These are phyloP conservation scores for Bucorvus abyssinicus DNA, from an alignment of 2,797 vertebrate species.

Conservation along the genomic window DNA sequence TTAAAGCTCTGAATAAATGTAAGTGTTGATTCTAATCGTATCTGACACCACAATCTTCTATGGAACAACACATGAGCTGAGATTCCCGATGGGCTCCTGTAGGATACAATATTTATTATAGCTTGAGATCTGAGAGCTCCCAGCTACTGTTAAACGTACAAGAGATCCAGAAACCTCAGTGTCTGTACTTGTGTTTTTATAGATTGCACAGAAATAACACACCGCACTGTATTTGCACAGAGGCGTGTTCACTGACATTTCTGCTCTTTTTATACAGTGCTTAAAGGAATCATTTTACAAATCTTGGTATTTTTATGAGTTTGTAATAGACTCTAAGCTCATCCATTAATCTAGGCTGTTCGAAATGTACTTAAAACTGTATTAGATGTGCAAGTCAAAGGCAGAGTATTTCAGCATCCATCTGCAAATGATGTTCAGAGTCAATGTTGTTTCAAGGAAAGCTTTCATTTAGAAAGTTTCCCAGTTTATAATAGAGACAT, in stretches of 20 bases:
- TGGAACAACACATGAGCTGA: conserved; percentile 63
- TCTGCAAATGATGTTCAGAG: background rate
- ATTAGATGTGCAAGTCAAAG: background rate
- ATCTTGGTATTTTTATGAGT: conserved; percentile 9
- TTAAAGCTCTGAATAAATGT: conserved; percentile 66
- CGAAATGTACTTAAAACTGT: background rate
- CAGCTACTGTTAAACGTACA: conserved; percentile 66
- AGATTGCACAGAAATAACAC: conserved; percentile 51
- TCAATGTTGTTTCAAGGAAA: background rate
- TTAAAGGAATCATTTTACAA: background rate
- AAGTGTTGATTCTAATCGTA: conserved; percentile 76
- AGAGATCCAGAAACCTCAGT: conserved; percentile 60
- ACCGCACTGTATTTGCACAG: background rate
- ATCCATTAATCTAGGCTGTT: background rate
- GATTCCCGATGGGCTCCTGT: conserved; percentile 68
- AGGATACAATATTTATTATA: conserved; percentile 78
- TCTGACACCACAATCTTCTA: conserved; percentile 75
- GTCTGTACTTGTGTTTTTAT: conserved; percentile 52
- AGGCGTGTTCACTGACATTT: background rate
- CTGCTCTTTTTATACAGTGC: background rate
- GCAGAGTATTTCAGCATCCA: background rate
- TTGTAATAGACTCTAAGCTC: background rate
- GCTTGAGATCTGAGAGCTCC: conserved; percentile 73
- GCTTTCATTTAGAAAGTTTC: background rate
- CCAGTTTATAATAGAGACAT: background rate